These are phyloP conservation scores for Cetonia aurata DNA, from an alignment of 2,888 invertebrate species.

Conservation along the genomic window DNA sequence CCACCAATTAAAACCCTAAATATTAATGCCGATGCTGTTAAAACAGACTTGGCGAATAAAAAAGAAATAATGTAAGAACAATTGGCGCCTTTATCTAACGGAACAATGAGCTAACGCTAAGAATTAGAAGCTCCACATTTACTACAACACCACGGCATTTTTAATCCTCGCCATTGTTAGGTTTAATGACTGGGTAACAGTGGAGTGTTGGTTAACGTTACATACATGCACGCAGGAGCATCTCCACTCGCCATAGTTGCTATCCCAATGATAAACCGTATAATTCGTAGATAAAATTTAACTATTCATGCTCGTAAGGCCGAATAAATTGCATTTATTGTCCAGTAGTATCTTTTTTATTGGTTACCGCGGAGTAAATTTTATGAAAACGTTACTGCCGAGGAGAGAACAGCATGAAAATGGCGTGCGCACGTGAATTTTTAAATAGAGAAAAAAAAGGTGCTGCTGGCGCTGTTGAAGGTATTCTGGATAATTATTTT, in stretches of 20 bases:
- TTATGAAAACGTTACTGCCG: slow-evolving; percentile 8
- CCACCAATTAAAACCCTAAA: not conserved
- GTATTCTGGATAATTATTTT: no score
- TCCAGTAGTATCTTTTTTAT: slow-evolving; percentile 19
- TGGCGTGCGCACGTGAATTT: no score
- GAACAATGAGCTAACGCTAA: slow-evolving; percentile 18
- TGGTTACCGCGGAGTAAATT: slow-evolving; percentile 22
- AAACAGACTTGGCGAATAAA: no score
- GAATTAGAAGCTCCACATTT: slow-evolving; percentile 13
- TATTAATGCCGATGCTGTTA: no score
- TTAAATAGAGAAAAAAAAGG: no score
- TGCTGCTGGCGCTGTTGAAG: no score
- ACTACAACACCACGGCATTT: slow-evolving; percentile 13
- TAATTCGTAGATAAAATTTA: slow-evolving; percentile 45
- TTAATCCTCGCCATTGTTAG: slow-evolving; percentile 27
- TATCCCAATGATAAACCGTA: slow-evolving; percentile 34
- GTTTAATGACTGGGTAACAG: slow-evolving; percentile 7
- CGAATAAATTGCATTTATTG: slow-evolving; percentile 46
- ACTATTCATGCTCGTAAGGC: slow-evolving; percentile 41
- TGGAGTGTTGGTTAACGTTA: not conserved
- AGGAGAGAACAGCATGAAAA: not conserved
- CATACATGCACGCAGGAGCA: slow-evolving; percentile 2
- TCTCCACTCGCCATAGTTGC: slow-evolving; percentile 16
- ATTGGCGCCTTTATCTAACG: slow-evolving; percentile 5
- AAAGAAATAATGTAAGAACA: slow-evolving; percentile 3